Evolutionary conservation across 2,113 vertebrate species (phyloP).

Genomic region (Channa argus): DNA sequence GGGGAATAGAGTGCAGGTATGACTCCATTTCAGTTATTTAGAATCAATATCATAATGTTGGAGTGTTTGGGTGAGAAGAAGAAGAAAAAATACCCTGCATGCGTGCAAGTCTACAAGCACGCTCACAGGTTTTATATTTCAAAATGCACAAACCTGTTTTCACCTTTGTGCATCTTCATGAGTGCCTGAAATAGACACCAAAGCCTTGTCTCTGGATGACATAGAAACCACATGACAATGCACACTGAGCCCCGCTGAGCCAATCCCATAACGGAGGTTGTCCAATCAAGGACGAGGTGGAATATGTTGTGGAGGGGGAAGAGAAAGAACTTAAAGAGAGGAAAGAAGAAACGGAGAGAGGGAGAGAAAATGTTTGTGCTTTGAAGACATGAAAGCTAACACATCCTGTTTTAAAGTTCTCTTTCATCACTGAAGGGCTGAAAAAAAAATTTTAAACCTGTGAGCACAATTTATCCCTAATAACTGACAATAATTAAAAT

Average conservation of each 20-base stretch:
- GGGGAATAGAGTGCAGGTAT: slow-evolving; percentile 30
- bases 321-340: slow-evolving; percentile 40
- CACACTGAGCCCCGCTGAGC: slow-evolving; percentile 40
- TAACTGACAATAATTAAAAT: slow-evolving; percentile 40
- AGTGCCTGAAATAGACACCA: slow-evolving; percentile 29
- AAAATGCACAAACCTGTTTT: slow-evolving; percentile 9
- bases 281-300: slow-evolving; percentile 47
- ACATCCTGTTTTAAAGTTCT: slow-evolving; percentile 28
- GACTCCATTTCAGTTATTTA: slow-evolving; percentile 37
- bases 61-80: slow-evolving; percentile 13
- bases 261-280: slow-evolving; percentile 49
- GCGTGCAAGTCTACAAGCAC: not conserved
- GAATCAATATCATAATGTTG: slow-evolving; percentile 15
- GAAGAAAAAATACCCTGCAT: not conserved
- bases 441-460: not conserved
- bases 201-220: slow-evolving; percentile 43
- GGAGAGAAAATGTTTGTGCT: slow-evolving; percentile 21
- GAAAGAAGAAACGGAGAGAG: slow-evolving; percentile 20
- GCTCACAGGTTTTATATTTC: slow-evolving; percentile 1
- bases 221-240: slow-evolving; percentile 44
- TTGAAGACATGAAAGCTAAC: slow-evolving; percentile 18
- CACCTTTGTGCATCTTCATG: slow-evolving; percentile 6
- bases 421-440: slow-evolving; percentile 14
- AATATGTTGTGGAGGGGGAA: slow-evolving; percentile 23
- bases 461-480: slow-evolving; percentile 8